These are phyloP conservation scores for Anthopleura xanthogrammica DNA, from an alignment of 92 coral and sea anemone genomes.

Conservation along the genomic window DNA sequence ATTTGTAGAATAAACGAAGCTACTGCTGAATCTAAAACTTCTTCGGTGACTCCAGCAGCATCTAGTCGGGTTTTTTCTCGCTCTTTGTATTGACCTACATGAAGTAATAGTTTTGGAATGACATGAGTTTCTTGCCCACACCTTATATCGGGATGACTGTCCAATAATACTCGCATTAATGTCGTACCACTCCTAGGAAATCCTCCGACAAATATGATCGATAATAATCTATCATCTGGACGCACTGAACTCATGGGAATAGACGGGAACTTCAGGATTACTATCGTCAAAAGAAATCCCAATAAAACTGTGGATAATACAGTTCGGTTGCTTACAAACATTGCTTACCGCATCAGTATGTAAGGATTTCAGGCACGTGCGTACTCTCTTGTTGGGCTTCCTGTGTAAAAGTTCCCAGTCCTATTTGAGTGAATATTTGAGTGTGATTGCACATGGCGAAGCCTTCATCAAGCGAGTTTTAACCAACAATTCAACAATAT, in stretches of 20 bases:
- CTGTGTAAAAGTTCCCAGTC: conserved; percentile 16
- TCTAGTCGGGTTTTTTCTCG: conserved; percentile 57
- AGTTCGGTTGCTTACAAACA: conserved; percentile 11
- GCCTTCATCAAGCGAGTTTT: neutral
- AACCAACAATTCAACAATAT: neutral
- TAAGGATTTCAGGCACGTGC: neutral
- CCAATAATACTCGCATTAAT: conserved; percentile 89
- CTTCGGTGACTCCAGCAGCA: conserved; percentile 81
- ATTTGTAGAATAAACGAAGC: conserved; percentile 77
- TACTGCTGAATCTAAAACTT: conserved; percentile 69
- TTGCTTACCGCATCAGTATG: neutral
- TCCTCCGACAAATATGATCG: conserved; percentile 92
- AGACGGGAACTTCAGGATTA: neutral
- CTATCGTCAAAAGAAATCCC: conserved; percentile 1
- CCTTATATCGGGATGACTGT: conserved; percentile 87
- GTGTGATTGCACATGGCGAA: neutral
- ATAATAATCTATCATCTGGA: conserved; percentile 49
- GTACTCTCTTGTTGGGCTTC: conserved; percentile 4
- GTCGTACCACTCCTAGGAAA: conserved; percentile 98
- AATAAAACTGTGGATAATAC: neutral
- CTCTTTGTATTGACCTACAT: conserved; percentile 48
- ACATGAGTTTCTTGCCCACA: conserved; percentile 97
- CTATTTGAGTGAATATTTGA: neutral
- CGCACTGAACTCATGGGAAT: neutral
- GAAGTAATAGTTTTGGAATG: conserved; percentile 78